Conservation (phyloP, 2,888 invertebrate genomes). For the Rotaria magnacalcarata region DNA sequence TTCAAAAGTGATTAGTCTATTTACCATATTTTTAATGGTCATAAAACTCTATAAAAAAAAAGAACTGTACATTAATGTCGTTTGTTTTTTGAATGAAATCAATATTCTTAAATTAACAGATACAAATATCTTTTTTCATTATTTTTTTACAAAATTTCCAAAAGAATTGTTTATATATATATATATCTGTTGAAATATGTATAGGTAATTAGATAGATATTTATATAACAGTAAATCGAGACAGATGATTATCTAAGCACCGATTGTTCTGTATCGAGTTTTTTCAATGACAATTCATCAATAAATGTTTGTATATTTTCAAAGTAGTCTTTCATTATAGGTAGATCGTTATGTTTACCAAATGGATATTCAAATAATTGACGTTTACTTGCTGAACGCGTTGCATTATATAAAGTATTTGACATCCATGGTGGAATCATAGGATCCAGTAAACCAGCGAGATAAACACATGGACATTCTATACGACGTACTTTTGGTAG, state of each 20-base stretch:
- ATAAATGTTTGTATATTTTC: constrained; percentile 24
- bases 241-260: neutral
- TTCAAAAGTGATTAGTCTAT: too few species aligned
- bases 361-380: neutral
- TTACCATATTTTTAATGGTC: too few species aligned
- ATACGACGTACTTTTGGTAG: constrained; percentile 2
- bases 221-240: neutral
- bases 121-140: neutral
- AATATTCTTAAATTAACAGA: neutral
- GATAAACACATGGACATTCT: constrained; percentile 20
- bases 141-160: neutral
- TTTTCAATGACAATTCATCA: neutral
- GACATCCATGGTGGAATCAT: constrained; percentile 34
- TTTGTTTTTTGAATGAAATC: neutral
- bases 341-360: constrained; percentile 36
- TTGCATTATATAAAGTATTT: constrained; percentile 3
- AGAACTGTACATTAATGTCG: too few species aligned
- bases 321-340: constrained; percentile 8
- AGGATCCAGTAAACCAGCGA: neutral
- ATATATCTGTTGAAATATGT: too few species aligned
- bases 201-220: too few species aligned
- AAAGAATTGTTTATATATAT: neutral
- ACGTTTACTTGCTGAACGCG: neutral
- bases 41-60: too few species aligned
- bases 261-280: neutral